phyloP scores from a whole-genome alignment of 2,888 invertebrate species.

The Callyntrura sp. region DNA sequence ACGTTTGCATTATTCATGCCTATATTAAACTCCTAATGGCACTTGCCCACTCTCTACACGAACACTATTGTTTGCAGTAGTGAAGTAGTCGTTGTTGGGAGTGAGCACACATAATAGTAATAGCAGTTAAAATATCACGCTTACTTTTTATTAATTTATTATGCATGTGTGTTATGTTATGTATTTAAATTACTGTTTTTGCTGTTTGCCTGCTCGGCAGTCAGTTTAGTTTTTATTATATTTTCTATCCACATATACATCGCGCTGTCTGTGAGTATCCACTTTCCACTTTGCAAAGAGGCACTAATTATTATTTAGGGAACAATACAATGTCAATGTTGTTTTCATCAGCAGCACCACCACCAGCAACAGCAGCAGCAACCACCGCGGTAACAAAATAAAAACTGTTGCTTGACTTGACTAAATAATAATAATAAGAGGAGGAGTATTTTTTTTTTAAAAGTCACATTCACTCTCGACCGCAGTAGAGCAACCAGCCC shows the following conservation, averaged over 20 bases:
- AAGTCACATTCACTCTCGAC: constrained; percentile 60
- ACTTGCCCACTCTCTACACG: constrained; percentile 24
- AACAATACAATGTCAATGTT: constrained; percentile 82
- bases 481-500: not conserved
- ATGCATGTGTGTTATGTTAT: constrained; percentile 24
- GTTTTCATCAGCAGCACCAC: constrained; percentile 64
- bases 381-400: not conserved
- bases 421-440: constrained; percentile 28
- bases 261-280: not conserved
- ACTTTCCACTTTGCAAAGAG: constrained; percentile 56
- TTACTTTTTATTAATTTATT: constrained; percentile 36
- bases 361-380: constrained; percentile 28
- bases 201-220: constrained; percentile 13
- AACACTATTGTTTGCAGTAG: constrained; percentile 31
- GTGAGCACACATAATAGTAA: constrained; percentile 6
- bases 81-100: not conserved
- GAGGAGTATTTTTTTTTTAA: constrained; percentile 28
- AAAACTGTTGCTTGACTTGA: not conserved
- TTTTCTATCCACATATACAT: not conserved
- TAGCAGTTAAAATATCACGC: constrained; percentile 24
- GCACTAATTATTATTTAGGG: constrained; percentile 78
- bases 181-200: constrained; percentile 45
- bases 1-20: constrained; percentile 28
- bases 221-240: not conserved
- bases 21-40: constrained; percentile 25